Evolutionary conservation across 2,113 vertebrate species (phyloP).

Genomic region (cattle (Bos taurus)): ARS-UCD2.0 NC_037350.1:11056501-11057000

Average conservation of each 20-base stretch:
- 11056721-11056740: neutral
- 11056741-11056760: neutral
- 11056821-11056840: neutral
- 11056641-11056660: neutral
- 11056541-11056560: neutral
- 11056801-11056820: neutral
- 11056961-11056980: neutral
- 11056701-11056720: neutral
- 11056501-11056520: neutral
- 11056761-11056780: neutral
- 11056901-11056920: neutral
- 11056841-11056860: neutral
- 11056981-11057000: neutral
- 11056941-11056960: neutral
- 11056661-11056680: neutral
- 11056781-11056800: neutral
- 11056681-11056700: neutral
- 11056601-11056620: neutral
- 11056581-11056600: neutral
- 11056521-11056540: neutral
- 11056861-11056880: conserved; percentile 5
- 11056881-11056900: neutral
- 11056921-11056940: neutral
- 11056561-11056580: neutral
- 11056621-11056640: neutral